A percentile compares a stretch with the other conserved stretches of the same genome.
These are phyloP conservation scores for Galleria mellonella DNA, from an alignment of 1,140 invertebrate genomes.

Conservation along the genomic window DNA sequence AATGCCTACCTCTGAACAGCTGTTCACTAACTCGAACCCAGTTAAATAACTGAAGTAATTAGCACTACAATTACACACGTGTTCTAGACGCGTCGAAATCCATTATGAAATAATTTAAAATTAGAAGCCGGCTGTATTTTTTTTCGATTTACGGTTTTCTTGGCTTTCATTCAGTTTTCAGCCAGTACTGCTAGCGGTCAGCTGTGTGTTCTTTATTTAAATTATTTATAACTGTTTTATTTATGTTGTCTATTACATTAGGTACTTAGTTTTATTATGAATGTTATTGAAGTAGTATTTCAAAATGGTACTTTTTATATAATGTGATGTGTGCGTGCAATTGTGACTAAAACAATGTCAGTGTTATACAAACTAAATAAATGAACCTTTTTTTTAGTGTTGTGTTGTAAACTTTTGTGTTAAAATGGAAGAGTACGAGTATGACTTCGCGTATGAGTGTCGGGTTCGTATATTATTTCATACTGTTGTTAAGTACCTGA, in stretches of 20 bases:
- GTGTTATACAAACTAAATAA: constrained; percentile 29
- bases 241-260: constrained; percentile 7
- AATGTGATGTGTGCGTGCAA: neutral
- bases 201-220: constrained; percentile 25
- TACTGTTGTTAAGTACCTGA: too few relatives aligned
- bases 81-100: constrained; percentile 39
- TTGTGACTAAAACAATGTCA: constrained; percentile 37
- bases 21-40: constrained; percentile 35
- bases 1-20: constrained; percentile 41
- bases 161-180: constrained; percentile 61
- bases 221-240: constrained; percentile 3
- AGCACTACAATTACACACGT: constrained; percentile 13
- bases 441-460: constrained; percentile 78
- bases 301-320: constrained; percentile 6
- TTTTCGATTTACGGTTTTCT: constrained; percentile 54
- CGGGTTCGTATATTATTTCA: constrained; percentile 69
- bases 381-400: constrained; percentile 32
- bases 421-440: constrained; percentile 73
- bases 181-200: constrained; percentile 30
- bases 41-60: constrained; percentile 13
- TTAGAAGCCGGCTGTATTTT: constrained; percentile 42
- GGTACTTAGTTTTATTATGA: constrained; percentile 12
- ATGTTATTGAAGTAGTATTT: constrained; percentile 17
- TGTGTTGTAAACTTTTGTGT: constrained; percentile 32
- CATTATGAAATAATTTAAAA: constrained; percentile 65